Evolutionary conservation across 2,113 vertebrate species (phyloP), one percentile per base, ranked within the genome.

Genomic region (Desmodus rotundus): DNA sequence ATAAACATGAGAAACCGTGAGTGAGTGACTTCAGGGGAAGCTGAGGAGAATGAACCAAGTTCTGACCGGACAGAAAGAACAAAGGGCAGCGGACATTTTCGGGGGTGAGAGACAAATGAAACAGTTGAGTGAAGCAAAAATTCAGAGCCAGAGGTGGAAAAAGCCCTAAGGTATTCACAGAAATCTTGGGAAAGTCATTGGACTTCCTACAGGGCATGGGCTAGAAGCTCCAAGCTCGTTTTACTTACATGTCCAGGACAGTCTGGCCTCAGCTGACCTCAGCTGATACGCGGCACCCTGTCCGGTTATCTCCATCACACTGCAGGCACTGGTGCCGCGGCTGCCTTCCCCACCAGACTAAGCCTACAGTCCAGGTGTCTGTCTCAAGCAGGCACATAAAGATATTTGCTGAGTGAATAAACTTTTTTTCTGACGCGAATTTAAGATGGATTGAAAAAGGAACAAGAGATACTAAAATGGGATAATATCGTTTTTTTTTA

Each of bases 321-420:
- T 63, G 28, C 26, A 31, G 61, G 12, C 1, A 14, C 61, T 14
- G 26, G 12, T 63, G 26, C 61, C 61, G 6, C 12, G 4, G 12
- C 61, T 14, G 58, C 61, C 61, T 14, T 31, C 28, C 61, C 67
- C 65, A 36, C 45, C 31, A n/a, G 31, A 22, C 65, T 19, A 7
- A 16, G 20, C 4, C 1, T 1, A 0, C 28, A 10, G 1, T 43
- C 28, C n/a, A 4, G 0, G 7, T 33, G 24, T 20, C 54, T 22
- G 2, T 38, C 76, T 61, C 65, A 14, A 14, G 7, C 33, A 89
- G 83, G n/a, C 63, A 65, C 12, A 0, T 22, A 28, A 28, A 72
- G 72, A 50, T 65, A 65, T 3, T 85, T 74, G 20, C 47, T 86
- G 52, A 54, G 16, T 38, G 43, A 84, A 36, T 38, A 65, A 76